Evolutionary conservation across 2,888 invertebrate genomes (phyloP), one percentile per base, ranked within the genome.

Genomic region (Polydesmus complanatus): DNA sequence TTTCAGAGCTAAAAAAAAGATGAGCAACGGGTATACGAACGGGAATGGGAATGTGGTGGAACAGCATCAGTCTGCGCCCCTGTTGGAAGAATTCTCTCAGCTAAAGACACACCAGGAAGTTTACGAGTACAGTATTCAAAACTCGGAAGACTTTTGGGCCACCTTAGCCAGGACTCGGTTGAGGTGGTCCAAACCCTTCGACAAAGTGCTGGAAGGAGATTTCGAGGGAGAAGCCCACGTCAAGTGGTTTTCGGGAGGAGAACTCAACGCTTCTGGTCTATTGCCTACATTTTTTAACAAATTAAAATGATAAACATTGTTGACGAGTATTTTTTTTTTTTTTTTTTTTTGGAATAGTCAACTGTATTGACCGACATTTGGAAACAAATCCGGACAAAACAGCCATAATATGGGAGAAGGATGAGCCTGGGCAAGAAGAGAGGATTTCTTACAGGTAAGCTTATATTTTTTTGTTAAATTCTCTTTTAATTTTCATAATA

Each of bases 391-490:
- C 73, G 2, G 68, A 76, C 57, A 67, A 69, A 56, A 65, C 70
- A 47, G 77, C 77, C 14, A 62, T 77, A 3, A 76, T 77, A 56
- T 77, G 74, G 73, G 77, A 77, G 66, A 75, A 73, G 65, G 77
- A 77, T 70, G 77, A 77, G 64, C 77, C 77, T 2, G 72, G 72
- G 1, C 69, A 69, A 57, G 69, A 74, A 48, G 73, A 74, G 66
- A 65, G 14, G 11, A 27, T 63, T 19, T 58, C 58, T 23, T 63
- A 61, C 52, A 54, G 61, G 63, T 63, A 54, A 14, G 21, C n/a
- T n/a, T n/a, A n/a, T n/a, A n/a, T n/a, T n/a, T n/a, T n/a, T n/a
- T n/a, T n/a, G n/a, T n/a, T n/a, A n/a, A n/a, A n/a, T n/a, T n/a
- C n/a, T n/a, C n/a, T n/a, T n/a, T n/a, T n/a, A n/a, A n/a, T n/a